Evolutionary conservation across 2,888 invertebrate species (phyloP).

Genomic region (Drosophila paramelanica): DNA sequence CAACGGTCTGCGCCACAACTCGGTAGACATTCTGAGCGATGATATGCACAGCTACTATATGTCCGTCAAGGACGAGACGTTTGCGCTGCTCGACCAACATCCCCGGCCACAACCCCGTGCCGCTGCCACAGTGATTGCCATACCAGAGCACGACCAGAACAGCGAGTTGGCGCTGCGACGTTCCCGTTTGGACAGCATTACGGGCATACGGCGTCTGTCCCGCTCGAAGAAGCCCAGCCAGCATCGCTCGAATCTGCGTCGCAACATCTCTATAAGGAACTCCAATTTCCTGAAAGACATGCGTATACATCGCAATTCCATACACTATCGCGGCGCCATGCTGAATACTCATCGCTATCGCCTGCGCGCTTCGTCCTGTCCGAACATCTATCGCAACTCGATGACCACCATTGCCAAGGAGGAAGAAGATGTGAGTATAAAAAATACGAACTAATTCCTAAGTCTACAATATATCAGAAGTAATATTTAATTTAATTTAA

Average conservation of each 20-base stretch:
- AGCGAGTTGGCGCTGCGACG: slow-evolving; percentile 59
- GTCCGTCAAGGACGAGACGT: slow-evolving; percentile 72
- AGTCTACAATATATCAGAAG: too few relatives aligned
- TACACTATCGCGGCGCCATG: slow-evolving; percentile 94
- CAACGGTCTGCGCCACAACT: slow-evolving; percentile 82
- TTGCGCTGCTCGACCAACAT: slow-evolving; percentile 73
- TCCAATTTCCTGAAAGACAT: slow-evolving; percentile 90
- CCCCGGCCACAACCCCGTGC: slow-evolving; percentile 6
- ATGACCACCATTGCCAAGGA: slow-evolving; percentile 93
- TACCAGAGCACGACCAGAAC: slow-evolving; percentile 75
- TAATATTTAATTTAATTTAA: too few relatives aligned
- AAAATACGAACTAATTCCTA: not conserved
- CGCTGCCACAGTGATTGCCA: slow-evolving; percentile 70
- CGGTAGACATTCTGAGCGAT: slow-evolving; percentile 82
- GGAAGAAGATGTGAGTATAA: slow-evolving; percentile 88
- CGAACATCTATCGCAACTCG: slow-evolving; percentile 95
- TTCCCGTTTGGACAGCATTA: slow-evolving; percentile 74
- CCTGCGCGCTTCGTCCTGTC: slow-evolving; percentile 94
- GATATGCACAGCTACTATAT: slow-evolving; percentile 73
- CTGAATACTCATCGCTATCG: slow-evolving; percentile 92
- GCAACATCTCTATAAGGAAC: slow-evolving; percentile 83
- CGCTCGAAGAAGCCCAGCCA: slow-evolving; percentile 79
- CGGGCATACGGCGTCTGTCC: slow-evolving; percentile 78
- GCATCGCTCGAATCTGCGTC: slow-evolving; percentile 82
- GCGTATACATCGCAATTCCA: slow-evolving; percentile 90